Conservation (phyloP, 2,888 invertebrate species). For the Polydrusus tereticollis region DNA sequence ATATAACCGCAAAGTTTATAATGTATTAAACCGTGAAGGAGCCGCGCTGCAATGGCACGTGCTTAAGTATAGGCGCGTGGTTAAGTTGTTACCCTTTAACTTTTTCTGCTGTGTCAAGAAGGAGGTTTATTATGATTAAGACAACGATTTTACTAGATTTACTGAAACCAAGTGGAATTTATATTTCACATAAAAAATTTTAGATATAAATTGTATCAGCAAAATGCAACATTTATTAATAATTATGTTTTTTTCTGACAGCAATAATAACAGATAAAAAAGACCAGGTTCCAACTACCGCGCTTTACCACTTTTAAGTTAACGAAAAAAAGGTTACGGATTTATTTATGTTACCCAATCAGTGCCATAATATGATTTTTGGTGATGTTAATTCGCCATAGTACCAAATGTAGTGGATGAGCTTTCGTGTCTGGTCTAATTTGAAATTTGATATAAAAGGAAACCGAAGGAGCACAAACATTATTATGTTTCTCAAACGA, state of each 20-base stretch:
- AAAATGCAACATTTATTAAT: too few species aligned
- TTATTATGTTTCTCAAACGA: constrained; percentile 42
- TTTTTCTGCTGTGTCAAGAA: constrained; percentile 28
- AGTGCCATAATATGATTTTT: not conserved
- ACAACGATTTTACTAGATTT: constrained; percentile 21
- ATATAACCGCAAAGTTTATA: not conserved
- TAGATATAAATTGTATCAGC: too few species aligned
- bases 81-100: constrained; percentile 27
- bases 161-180: too few species aligned
- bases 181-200: too few species aligned
- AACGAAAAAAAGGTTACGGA: too few species aligned
- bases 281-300: too few species aligned
- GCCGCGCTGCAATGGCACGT: constrained; percentile 3
- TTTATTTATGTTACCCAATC: constrained; percentile 12
- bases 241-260: too few species aligned
- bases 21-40: constrained; percentile 5
- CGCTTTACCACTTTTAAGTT: too few species aligned
- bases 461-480: constrained; percentile 36
- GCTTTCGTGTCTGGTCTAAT: constrained; percentile 23
- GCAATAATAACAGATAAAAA: too few species aligned
- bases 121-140: constrained; percentile 11
- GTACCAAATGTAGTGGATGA: constrained; percentile 35
- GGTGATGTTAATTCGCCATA: not conserved
- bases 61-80: constrained; percentile 23
- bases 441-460: constrained; percentile 24